phyloP scores from a whole-genome alignment of 2,113 vertebrate genomes.

The Neofelis nebulosa region DNA sequence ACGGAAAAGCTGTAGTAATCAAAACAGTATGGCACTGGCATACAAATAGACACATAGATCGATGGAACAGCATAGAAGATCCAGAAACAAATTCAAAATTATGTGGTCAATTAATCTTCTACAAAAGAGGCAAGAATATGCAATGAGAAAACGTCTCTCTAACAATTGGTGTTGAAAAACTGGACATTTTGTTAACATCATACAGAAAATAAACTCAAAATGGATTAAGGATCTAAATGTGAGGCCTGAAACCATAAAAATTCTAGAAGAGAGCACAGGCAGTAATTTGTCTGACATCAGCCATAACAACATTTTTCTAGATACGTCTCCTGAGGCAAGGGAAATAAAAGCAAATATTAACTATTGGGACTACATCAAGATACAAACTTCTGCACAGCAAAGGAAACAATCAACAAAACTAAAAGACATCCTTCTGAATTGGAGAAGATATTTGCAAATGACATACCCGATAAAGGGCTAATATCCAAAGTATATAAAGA shows the following conservation, averaged over 20 bases:
- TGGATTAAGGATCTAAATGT: neutral
- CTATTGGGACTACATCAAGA: neutral
- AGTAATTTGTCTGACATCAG: neutral
- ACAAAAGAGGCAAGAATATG: neutral
- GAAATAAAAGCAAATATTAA: neutral
- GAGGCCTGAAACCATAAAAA: neutral
- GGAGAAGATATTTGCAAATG: neutral
- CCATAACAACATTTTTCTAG: neutral
- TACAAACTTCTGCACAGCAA: neutral
- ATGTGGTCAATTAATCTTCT: neutral
- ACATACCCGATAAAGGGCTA: neutral
- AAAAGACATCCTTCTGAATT: neutral
- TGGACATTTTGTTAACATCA: neutral
- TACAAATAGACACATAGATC: neutral
- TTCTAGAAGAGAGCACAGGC: neutral
- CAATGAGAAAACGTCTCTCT: neutral
- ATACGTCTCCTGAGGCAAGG: neutral
- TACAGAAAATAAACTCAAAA: neutral
- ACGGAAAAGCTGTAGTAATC: neutral
- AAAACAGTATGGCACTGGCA: neutral
- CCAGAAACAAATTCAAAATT: neutral
- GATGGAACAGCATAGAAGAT: neutral
- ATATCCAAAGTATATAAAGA: neutral
- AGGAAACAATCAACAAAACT: neutral
- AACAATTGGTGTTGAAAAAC: neutral